Percentiles rank a stretch among this genome's conserved stretches.
Conservation (phyloP, 92 coral and sea anemone genomes). For the Phenganax subtilis region DNA sequence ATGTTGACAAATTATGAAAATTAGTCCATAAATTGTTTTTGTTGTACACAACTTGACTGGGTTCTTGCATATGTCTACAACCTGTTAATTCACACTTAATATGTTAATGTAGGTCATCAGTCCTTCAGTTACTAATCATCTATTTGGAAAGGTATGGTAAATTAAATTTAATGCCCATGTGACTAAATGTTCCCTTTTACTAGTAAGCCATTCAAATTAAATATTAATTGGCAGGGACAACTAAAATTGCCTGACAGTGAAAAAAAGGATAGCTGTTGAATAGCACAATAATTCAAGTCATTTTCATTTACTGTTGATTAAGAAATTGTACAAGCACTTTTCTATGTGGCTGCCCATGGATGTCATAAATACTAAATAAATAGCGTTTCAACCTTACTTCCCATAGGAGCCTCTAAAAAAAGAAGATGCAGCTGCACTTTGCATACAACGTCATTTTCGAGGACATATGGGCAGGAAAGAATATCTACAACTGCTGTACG, state of each 20-base stretch:
- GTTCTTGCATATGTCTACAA: no score
- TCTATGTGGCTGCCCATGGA: no score
- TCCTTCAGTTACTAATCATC: conserved; percentile 73
- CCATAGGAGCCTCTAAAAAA: conserved; percentile 38
- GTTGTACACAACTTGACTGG: no score
- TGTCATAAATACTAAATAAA: not conserved
- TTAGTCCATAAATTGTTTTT: no score
- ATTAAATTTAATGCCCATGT: not conserved
- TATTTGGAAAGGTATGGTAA: conserved; percentile 65
- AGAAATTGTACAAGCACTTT: no score
- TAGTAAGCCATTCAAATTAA: no score
- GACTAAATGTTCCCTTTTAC: no score
- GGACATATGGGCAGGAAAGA: conserved; percentile 75
- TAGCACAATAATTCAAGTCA: no score
- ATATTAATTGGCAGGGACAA: no score
- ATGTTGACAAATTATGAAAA: no score
- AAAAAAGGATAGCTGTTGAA: not conserved
- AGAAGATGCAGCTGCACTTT: conserved; percentile 88
- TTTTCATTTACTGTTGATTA: no score
- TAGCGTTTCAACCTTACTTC: not conserved
- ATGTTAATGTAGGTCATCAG: conserved; percentile 58
- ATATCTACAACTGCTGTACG: conserved; percentile 72
- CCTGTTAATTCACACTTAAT: not conserved
- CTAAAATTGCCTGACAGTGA: not conserved
- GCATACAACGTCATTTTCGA: conserved; percentile 78